Evolutionary conservation across 1,140 invertebrate genomes (phyloP).

Genomic region (Drosophila ananassae): DNA sequence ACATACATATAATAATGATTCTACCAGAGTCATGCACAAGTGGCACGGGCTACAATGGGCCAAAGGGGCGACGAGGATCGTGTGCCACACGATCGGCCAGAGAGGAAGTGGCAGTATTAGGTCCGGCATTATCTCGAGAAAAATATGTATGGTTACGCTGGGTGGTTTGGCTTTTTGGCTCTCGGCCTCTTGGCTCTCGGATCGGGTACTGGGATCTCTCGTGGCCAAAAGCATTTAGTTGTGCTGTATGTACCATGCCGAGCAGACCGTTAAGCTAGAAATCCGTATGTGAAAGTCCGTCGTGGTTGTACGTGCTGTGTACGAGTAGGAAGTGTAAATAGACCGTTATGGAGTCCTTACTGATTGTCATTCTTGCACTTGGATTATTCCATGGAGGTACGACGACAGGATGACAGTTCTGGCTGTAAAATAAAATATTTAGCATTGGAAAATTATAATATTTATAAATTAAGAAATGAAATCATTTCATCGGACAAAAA

Average conservation of each 20-base stretch:
- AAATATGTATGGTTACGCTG: slow-evolving; percentile 40
- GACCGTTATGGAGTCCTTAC: slow-evolving; percentile 51
- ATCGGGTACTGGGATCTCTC: slow-evolving; percentile 16
- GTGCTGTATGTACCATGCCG: slow-evolving; percentile 67
- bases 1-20: slow-evolving; percentile 14
- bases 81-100: slow-evolving; percentile 42
- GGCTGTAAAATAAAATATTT: slow-evolving; percentile 13
- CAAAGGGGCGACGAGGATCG: slow-evolving; percentile 25
- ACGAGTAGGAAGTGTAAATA: slow-evolving; percentile 38
- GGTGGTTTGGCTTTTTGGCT: slow-evolving; percentile 60
- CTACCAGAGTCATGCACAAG: slow-evolving; percentile 42
- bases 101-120: slow-evolving; percentile 44
- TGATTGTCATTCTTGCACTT: slow-evolving; percentile 44
- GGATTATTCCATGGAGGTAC: slow-evolving; percentile 42
- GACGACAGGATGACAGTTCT: too few species aligned
- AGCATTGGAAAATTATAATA: slow-evolving; percentile 57
- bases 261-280: slow-evolving; percentile 45
- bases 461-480: slow-evolving; percentile 76
- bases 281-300: slow-evolving; percentile 52
- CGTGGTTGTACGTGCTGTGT: slow-evolving; percentile 24
- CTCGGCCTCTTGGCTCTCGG: slow-evolving; percentile 24
- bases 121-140: slow-evolving; percentile 50
- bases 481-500: slow-evolving; percentile 61
- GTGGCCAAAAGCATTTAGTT: slow-evolving; percentile 52
- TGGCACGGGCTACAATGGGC: slow-evolving; percentile 59